A percentile compares a stretch with the other conserved stretches of the same genome.
Evolutionary conservation across 2,888 invertebrate genomes (phyloP).

Genomic region (Carcina quercana): DNA sequence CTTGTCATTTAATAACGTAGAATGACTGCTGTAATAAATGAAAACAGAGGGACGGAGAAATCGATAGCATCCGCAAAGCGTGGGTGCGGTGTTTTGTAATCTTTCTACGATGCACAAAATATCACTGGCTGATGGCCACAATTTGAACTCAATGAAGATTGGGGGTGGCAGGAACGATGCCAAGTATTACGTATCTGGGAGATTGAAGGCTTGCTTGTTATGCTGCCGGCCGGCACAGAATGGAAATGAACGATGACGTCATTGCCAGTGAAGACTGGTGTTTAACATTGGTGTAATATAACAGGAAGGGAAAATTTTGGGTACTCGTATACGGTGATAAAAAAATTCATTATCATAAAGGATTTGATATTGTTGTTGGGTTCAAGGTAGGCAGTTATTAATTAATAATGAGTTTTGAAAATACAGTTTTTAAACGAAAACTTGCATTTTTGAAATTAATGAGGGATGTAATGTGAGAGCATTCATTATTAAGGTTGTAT

Average conservation of each 20-base stretch:
- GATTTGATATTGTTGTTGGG: too few relatives aligned
- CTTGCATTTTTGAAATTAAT: too few relatives aligned
- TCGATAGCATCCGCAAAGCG: slow-evolving; percentile 30
- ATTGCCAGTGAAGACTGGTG: slow-evolving; percentile 6
- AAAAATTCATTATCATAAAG: too few relatives aligned
- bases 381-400: too few relatives aligned
- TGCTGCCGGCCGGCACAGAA: slow-evolving; percentile 29
- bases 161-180: slow-evolving; percentile 42
- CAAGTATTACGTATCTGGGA: slow-evolving; percentile 51
- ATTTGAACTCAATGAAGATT: slow-evolving; percentile 39
- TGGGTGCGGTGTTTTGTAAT: slow-evolving; percentile 22
- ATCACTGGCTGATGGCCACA: slow-evolving; percentile 51
- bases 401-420: too few relatives aligned
- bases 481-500: too few relatives aligned
- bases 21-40: slow-evolving; percentile 12
- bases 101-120: slow-evolving; percentile 36
- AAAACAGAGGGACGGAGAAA: slow-evolving; percentile 17
- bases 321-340: too few relatives aligned
- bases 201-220: slow-evolving; percentile 50
- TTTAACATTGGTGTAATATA: slow-evolving; percentile 1
- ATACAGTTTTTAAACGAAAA: too few relatives aligned
- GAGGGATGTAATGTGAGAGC: too few relatives aligned
- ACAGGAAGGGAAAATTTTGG: too few relatives aligned
- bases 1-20: slow-evolving; percentile 14
- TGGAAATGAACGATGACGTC: slow-evolving; percentile 24